Conservation (phyloP, 1,140 invertebrate species). For the Dolichoris vasculosae region DNA sequence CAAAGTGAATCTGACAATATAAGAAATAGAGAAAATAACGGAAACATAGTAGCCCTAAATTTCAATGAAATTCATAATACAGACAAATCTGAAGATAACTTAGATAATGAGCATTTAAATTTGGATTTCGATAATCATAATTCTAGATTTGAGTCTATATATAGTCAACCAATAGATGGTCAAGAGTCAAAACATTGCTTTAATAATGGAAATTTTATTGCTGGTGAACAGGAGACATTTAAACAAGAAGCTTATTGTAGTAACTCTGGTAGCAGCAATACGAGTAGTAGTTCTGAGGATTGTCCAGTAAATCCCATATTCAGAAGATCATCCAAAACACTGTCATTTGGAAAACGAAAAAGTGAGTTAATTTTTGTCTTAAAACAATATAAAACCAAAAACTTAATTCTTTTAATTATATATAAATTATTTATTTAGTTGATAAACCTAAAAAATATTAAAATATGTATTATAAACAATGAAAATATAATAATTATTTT, state of each 20-base stretch:
- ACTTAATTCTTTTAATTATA: not conserved
- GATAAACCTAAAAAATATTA: not conserved
- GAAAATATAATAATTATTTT: no score
- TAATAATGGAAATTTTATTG: constrained; percentile 68
- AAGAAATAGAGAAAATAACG: constrained; percentile 65
- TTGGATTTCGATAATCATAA: constrained; percentile 72
- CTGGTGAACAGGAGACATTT: constrained; percentile 47
- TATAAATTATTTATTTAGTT: not conserved
- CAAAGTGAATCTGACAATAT: constrained; percentile 59
- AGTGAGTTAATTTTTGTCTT: constrained; percentile 53
- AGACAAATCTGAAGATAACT: constrained; percentile 65
- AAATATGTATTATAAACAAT: no score
- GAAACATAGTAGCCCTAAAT: constrained; percentile 65
- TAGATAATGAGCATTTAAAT: constrained; percentile 66
- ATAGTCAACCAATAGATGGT: constrained; percentile 69
- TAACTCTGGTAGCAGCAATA: constrained; percentile 69
- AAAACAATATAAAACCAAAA: not conserved
- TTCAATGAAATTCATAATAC: constrained; percentile 60
- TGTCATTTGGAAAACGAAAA: constrained; percentile 72
- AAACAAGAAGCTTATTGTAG: constrained; percentile 64
- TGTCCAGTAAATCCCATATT: constrained; percentile 68
- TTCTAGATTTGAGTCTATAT: constrained; percentile 72
- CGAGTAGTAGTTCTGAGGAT: constrained; percentile 71
- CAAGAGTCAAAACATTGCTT: constrained; percentile 67
- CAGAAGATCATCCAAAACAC: constrained; percentile 70